These are phyloP conservation scores for Cyphomyrus discorhynchus DNA, from an alignment of 2,113 vertebrate genomes.

Conservation along the genomic window DNA sequence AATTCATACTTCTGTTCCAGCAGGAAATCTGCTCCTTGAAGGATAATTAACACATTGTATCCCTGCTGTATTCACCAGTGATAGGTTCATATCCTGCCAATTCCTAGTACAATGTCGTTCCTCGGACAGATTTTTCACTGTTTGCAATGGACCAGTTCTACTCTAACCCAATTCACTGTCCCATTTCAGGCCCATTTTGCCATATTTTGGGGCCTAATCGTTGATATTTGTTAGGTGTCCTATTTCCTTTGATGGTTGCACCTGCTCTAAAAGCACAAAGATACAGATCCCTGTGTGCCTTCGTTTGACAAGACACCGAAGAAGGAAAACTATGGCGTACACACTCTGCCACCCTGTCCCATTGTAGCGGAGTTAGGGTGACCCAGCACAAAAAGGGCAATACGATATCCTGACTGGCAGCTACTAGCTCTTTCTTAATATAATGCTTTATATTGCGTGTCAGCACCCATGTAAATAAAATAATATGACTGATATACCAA, in stretches of 20 bases:
- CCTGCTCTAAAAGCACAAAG: constrained; percentile 41
- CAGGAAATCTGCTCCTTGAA: constrained; percentile 17
- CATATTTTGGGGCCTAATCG: constrained; percentile 37
- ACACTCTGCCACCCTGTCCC: background rate
- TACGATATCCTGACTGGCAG: background rate
- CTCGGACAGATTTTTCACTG: constrained; percentile 29
- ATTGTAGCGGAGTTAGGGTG: constrained; percentile 12
- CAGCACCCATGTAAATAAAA: background rate
- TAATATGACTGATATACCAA: background rate
- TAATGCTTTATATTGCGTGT: background rate
- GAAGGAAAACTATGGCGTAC: background rate
- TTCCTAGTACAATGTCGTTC: constrained; percentile 25
- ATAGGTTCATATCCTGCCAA: constrained; percentile 13
- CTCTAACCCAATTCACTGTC: constrained; percentile 30
- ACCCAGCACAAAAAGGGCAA: constrained; percentile 5
- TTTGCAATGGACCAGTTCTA: constrained; percentile 42
- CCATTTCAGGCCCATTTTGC: constrained; percentile 40
- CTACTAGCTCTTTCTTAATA: background rate
- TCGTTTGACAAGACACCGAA: background rate
- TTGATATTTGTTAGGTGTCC: constrained; percentile 38
- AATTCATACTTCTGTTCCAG: background rate
- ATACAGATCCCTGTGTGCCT: constrained; percentile 25
- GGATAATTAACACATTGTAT: constrained; percentile 26
- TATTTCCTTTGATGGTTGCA: constrained; percentile 49
- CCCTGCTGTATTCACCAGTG: constrained; percentile 33